phyloP scores from a whole-genome alignment of 2,888 invertebrate genomes.

The Clivina fossor region DNA sequence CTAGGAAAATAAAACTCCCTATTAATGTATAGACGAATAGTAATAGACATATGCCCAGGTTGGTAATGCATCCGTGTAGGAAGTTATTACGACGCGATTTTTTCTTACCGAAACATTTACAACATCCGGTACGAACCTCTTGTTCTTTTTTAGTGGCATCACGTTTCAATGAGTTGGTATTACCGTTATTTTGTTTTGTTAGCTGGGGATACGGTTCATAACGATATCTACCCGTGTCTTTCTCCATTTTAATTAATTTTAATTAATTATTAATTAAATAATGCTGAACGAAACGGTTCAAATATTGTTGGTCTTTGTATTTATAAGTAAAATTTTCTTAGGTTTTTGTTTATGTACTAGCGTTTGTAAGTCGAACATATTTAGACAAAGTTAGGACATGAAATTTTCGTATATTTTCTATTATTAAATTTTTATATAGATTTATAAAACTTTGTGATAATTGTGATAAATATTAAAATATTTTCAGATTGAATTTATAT shows the following conservation, averaged over 20 bases:
- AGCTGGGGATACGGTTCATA: conserved; percentile 54
- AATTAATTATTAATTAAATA: no score
- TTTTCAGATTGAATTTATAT: no score
- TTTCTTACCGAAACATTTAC: conserved; percentile 49
- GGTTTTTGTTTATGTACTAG: no score
- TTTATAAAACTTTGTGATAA: no score
- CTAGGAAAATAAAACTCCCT: conserved; percentile 68
- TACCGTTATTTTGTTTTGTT: conserved; percentile 43
- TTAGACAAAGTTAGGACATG: no score
- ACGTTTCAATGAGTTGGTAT: conserved; percentile 48
- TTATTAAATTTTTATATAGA: no score
- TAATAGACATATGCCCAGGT: conserved; percentile 79
- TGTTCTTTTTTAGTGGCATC: conserved; percentile 54
- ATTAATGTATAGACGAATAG: conserved; percentile 78
- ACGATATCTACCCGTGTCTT: conserved; percentile 49
- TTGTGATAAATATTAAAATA: no score
- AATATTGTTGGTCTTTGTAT: no score
- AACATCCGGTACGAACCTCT: conserved; percentile 45
- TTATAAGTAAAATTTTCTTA: no score
- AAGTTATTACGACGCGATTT: conserved; percentile 53
- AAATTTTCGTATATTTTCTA: no score
- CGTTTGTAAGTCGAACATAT: no score
- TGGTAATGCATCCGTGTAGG: conserved; percentile 74
- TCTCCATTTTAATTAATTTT: conserved; percentile 44
- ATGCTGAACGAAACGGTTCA: no score